phyloP scores from a whole-genome alignment of 1,140 invertebrate genomes.

The Drosophila mauritiana region DNA sequence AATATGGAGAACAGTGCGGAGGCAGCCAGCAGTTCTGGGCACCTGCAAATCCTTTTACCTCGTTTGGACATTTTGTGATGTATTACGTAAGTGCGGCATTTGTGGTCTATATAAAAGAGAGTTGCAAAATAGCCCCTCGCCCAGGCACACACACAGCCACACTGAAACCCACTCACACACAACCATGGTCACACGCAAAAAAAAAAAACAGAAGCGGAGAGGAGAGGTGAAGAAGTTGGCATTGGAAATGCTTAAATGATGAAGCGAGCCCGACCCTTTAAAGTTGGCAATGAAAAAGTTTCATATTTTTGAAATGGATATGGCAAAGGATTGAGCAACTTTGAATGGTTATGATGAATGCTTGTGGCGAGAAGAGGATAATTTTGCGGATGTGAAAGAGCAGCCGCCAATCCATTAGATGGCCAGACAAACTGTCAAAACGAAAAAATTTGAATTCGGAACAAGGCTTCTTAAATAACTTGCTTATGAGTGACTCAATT shows the following conservation, averaged over 20 bases:
- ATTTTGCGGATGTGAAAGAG: not conserved
- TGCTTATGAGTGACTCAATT: constrained; percentile 9
- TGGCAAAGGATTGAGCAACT: constrained; percentile 31
- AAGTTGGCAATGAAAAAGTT: constrained; percentile 69
- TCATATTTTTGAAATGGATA: constrained; percentile 53
- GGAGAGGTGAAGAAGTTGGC: constrained; percentile 32
- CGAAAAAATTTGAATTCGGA: constrained; percentile 1
- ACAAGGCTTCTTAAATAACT: constrained; percentile 13
- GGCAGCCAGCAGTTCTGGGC: constrained; percentile 20
- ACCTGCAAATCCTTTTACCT: constrained; percentile 77
- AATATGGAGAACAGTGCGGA: constrained; percentile 59
- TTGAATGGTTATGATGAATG: constrained; percentile 45
- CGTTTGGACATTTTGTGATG: constrained; percentile 81
- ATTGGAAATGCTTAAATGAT: constrained; percentile 75
- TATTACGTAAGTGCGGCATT: constrained; percentile 81
- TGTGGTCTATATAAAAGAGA: constrained; percentile 63
- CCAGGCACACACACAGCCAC: constrained; percentile 28
- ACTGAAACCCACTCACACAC: constrained; percentile 16
- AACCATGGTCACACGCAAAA: constrained; percentile 14
- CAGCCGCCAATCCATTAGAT: constrained; percentile 42
- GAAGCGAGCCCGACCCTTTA: constrained; percentile 56
- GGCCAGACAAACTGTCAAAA: constrained; percentile 39
- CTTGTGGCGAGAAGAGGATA: not conserved
- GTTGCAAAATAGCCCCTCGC: constrained; percentile 56
- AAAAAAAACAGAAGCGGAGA: not conserved